phyloP scores from a whole-genome alignment of 1,140 invertebrate species.

The Rhopalosiphum padi region DNA sequence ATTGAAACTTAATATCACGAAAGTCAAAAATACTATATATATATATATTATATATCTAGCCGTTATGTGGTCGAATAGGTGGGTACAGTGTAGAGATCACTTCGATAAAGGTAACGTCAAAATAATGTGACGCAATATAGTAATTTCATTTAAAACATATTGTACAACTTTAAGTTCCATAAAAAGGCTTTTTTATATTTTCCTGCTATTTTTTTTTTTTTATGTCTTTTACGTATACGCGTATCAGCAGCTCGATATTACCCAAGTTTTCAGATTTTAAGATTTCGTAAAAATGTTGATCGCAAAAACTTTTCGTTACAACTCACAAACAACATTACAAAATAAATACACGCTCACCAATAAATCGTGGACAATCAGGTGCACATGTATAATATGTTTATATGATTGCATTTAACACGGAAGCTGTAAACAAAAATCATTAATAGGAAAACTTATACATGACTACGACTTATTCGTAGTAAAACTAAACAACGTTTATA shows the following conservation, averaged over 20 bases:
- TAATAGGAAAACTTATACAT: constrained; percentile 22
- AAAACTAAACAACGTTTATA: background rate
- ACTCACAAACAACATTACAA: background rate
- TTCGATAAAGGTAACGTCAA: background rate
- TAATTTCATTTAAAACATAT: constrained; percentile 18
- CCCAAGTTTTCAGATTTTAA: constrained; percentile 36
- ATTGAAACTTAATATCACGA: background rate
- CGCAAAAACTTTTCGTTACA: constrained; percentile 28
- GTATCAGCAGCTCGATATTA: background rate
- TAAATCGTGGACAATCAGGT: constrained; percentile 18
- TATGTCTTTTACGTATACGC: background rate
- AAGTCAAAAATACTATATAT: background rate
- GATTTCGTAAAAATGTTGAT: constrained; percentile 20
- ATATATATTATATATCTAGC: background rate
- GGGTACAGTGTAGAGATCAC: background rate
- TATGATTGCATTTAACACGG: constrained; percentile 25
- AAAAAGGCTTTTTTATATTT: background rate
- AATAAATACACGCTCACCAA: background rate
- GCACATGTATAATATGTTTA: constrained; percentile 40
- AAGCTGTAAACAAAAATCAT: constrained; percentile 22
- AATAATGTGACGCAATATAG: background rate
- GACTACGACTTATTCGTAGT: background rate
- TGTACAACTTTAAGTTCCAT: background rate
- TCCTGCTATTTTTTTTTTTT: background rate
- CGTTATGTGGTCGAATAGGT: background rate